Conservation (phyloP, 2,113 vertebrate species). For the Pampusana beccarii region DNA sequence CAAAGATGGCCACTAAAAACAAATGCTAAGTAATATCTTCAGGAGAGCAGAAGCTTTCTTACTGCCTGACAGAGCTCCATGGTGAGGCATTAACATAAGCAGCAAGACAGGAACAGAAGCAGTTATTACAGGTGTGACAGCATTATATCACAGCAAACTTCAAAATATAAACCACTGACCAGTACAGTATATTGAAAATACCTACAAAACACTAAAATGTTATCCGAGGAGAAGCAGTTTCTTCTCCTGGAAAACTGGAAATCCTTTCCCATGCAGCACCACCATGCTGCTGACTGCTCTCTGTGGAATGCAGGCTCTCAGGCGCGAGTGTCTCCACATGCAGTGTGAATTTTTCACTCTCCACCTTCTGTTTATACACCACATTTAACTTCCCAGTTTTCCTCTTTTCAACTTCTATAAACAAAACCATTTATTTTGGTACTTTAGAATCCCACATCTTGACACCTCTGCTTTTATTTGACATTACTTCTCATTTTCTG, state of each 20-base stretch:
- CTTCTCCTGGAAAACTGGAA: not conserved
- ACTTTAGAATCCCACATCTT: not conserved
- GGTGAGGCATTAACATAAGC: not conserved
- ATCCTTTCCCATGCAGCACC: not conserved
- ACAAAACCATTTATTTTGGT: not conserved
- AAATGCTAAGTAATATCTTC: not conserved
- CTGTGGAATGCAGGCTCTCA: not conserved
- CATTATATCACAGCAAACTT: not conserved
- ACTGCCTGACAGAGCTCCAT: not conserved
- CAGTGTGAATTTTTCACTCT: not conserved
- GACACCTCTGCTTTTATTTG: not conserved
- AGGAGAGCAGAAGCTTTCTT: not conserved
- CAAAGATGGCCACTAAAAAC: not conserved
- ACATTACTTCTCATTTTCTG: not conserved
- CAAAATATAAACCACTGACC: not conserved
- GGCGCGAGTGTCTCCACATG: not conserved
- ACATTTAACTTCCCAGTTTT: not conserved
- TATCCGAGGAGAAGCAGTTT: not conserved
- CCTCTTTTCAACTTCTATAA: not conserved
- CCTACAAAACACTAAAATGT: not conserved
- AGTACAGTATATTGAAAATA: not conserved
- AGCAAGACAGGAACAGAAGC: not conserved
- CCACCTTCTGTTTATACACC: not conserved
- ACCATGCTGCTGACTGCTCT: not conserved
- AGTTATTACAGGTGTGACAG: not conserved